Evolutionary conservation across 2,888 invertebrate genomes (phyloP), one percentile per base, ranked within the genome.

Genomic region (Diplolepis rosae): DNA sequence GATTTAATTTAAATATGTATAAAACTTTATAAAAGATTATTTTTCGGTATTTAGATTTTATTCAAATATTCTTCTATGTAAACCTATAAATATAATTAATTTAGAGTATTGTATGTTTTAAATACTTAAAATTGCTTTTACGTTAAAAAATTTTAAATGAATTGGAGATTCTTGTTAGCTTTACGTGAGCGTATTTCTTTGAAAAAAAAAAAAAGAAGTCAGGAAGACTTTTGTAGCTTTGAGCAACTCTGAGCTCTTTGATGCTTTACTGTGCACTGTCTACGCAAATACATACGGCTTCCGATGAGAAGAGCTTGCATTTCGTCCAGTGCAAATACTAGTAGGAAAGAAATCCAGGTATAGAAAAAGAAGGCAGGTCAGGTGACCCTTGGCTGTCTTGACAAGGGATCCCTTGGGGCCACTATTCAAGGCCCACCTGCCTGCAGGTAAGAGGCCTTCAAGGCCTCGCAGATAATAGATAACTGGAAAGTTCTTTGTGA

Each of bases 361-460:
- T 66, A 69, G 65, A 67, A n/a, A n/a, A 71, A 56, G 66, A 56
- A 65, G 73, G 77, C 73, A 74, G 77, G 75, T 77, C 76, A 72
- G 84, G 83, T 84, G 85, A 84, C 81, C 85, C 82, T 82, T 80
- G 79, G 83, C 81, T 82, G 80, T 84, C 74, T 77, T 75, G 77
- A 77, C 81, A 83, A 80, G 83, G 85, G 84, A 84, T 83, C 85
- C 81, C 81, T 83, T 80, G 66, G 61, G 70, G 65, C 69, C 32
- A 68, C 81, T 83, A 86, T 86, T 87, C 83, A 84, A 79, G 80
- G 82, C 82, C 85, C 86, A 87, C 87, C 86, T 86, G 87, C 85
- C 84, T 80, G 80, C 85, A 86, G 86, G 86, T 85, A 86, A 81
- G 81, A 77, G 81, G 79, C 77, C 78, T 80, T 78, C 52, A 42